Percentiles rank a stretch among this genome's conserved stretches.
phyloP scores from a whole-genome alignment of 2,888 invertebrate species.

The Spatulosminthurus flaviceps region DNA sequence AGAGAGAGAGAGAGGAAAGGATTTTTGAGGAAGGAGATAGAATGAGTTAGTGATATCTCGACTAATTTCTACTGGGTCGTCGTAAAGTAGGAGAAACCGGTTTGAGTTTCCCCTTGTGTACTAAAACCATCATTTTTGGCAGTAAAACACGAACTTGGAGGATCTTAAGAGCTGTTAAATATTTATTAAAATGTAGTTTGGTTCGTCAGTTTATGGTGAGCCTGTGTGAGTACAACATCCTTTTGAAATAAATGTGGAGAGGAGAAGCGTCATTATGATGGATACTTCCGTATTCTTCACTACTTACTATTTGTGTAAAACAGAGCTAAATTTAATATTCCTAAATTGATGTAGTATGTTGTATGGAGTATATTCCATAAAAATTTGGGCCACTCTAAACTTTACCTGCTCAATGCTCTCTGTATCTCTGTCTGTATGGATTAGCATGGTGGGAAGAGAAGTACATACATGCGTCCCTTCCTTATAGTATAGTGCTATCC shows the following conservation, averaged over 20 bases:
- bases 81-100: conserved; percentile 29
- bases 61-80: conserved; percentile 36
- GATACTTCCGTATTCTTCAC: conserved; percentile 45
- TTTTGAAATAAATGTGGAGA: conserved; percentile 40
- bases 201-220: conserved; percentile 28
- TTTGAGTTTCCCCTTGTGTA: conserved; percentile 32
- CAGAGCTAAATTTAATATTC: neutral
- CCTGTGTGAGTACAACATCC: conserved; percentile 37
- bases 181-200: conserved; percentile 32
- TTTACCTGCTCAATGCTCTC: no score
- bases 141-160: conserved; percentile 32
- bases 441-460: no score
- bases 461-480: no score
- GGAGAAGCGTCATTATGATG: conserved; percentile 27
- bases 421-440: no score
- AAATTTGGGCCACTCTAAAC: no score
- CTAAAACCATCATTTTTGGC: conserved; percentile 43
- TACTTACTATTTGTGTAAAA: neutral
- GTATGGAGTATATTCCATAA: no score
- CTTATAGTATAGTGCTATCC: neutral
- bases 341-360: no score
- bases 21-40: neutral
- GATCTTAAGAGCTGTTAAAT: conserved; percentile 32
- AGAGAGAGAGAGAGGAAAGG: neutral
- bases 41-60: neutral